Evolutionary conservation across 2,113 vertebrate genomes (phyloP).

Genomic region (Odontophorus gujanensis): DNA sequence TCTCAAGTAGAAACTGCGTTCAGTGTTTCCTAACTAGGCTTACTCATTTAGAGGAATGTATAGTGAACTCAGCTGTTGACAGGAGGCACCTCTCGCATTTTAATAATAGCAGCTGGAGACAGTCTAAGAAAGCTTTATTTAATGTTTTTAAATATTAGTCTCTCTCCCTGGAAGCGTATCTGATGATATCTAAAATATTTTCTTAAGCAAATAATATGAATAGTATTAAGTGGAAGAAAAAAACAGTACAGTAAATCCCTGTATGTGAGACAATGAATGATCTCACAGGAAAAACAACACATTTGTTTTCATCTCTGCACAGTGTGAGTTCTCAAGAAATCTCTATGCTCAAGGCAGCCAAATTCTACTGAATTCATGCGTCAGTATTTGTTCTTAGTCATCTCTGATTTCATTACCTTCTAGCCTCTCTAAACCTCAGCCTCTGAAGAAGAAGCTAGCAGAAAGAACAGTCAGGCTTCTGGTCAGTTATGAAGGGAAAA

Average conservation of each 20-base stretch:
- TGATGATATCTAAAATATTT: constrained; percentile 15
- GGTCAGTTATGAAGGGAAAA: background rate
- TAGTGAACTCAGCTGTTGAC: background rate
- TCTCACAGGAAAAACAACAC: background rate
- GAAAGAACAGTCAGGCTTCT: background rate
- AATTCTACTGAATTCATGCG: background rate
- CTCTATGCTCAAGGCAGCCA: background rate
- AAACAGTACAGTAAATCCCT: background rate
- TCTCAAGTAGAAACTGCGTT: background rate
- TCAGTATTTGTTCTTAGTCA: background rate
- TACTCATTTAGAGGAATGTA: background rate
- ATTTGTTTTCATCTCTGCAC: background rate
- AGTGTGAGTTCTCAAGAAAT: background rate
- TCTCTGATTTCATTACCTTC: background rate
- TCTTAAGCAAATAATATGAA: background rate
- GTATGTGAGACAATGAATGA: background rate
- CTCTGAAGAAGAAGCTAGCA: background rate
- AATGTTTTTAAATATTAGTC: background rate
- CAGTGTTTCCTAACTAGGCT: background rate
- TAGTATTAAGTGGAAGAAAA: constrained; percentile 8
- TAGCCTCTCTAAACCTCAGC: background rate
- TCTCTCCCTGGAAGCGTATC: background rate
- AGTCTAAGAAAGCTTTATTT: background rate
- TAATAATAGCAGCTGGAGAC: background rate
- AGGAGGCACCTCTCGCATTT: background rate